phyloP scores from a whole-genome alignment of 2,888 invertebrate genomes.

The Melieria crassipennis region DNA sequence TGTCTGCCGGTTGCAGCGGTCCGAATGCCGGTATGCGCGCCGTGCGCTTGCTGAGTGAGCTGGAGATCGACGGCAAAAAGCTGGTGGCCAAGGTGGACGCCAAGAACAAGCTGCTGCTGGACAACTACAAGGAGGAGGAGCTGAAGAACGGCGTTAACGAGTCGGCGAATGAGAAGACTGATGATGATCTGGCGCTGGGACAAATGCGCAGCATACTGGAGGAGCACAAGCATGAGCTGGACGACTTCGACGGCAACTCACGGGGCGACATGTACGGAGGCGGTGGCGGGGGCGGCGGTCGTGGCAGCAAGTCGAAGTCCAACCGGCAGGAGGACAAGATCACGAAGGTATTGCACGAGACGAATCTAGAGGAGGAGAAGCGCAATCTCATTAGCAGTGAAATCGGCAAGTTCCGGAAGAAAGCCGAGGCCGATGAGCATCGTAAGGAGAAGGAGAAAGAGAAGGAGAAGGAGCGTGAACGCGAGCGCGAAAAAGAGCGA shows the following conservation, averaged over 20 bases:
- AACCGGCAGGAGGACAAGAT: slow-evolving; percentile 60
- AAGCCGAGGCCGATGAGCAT: slow-evolving; percentile 70
- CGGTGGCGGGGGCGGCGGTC: slow-evolving; percentile 52
- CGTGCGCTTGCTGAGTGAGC: slow-evolving; percentile 90
- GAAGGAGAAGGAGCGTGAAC: slow-evolving; percentile 59
- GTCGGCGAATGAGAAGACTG: slow-evolving; percentile 70
- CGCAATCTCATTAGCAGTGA: slow-evolving; percentile 95
- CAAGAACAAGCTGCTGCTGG: slow-evolving; percentile 93
- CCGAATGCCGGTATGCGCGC: slow-evolving; percentile 96
- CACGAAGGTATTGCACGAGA: slow-evolving; percentile 77
- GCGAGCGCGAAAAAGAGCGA: slow-evolving; percentile 60
- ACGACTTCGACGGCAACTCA: slow-evolving; percentile 54
- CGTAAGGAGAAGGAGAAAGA: slow-evolving; percentile 68
- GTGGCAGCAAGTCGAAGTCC: slow-evolving; percentile 51
- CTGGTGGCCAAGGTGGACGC: slow-evolving; percentile 97
- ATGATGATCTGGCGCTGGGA: slow-evolving; percentile 75
- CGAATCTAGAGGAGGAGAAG: slow-evolving; percentile 95
- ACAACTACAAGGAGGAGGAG: slow-evolving; percentile 88
- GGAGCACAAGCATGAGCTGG: slow-evolving; percentile 73
- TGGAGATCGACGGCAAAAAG: slow-evolving; percentile 91
- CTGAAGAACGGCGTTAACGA: slow-evolving; percentile 69
- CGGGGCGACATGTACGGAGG: slow-evolving; percentile 54
- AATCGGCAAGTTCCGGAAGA: slow-evolving; percentile 97
- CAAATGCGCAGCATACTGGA: slow-evolving; percentile 82
- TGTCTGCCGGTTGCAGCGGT: slow-evolving; percentile 65